phyloP scores from a whole-genome alignment of 2,797 vertebrate genomes.

The Tragopan temminckii region DNA sequence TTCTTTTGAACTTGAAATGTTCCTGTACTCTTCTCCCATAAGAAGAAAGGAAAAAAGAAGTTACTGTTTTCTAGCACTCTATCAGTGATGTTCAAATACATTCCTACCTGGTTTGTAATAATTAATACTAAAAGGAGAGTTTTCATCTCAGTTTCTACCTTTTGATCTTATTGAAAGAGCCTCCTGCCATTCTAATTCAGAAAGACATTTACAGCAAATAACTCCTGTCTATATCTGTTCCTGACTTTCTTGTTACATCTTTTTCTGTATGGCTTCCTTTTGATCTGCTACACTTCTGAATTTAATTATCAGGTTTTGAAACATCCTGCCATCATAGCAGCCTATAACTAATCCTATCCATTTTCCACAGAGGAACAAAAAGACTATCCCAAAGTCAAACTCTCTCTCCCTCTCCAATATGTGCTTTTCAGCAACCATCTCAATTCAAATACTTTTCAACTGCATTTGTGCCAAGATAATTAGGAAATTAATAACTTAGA shows the following conservation, averaged over 20 bases:
- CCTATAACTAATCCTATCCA: not conserved
- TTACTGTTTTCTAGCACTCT: not conserved
- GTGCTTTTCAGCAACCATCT: not conserved
- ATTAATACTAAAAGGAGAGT: slow-evolving; percentile 37
- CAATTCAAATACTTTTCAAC: not conserved
- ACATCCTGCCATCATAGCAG: not conserved
- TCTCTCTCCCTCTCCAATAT: not conserved
- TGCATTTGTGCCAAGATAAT: not conserved
- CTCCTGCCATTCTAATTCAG: slow-evolving; percentile 48
- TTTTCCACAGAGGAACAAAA: not conserved
- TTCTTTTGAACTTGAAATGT: not conserved
- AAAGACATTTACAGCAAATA: slow-evolving; percentile 36
- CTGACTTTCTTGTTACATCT: slow-evolving; percentile 36
- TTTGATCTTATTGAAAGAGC: slow-evolving; percentile 56
- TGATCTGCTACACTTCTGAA: slow-evolving; percentile 57
- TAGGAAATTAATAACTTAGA: not conserved
- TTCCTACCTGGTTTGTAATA: slow-evolving; percentile 4
- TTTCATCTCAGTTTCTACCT: slow-evolving; percentile 19
- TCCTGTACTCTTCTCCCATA: not conserved
- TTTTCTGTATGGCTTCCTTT: slow-evolving; percentile 35
- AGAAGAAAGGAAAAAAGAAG: not conserved
- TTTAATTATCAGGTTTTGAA: slow-evolving; percentile 55
- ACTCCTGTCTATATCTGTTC: slow-evolving; percentile 26
- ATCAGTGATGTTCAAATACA: not conserved
- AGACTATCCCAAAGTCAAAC: not conserved